phyloP scores from a whole-genome alignment of 2,888 invertebrate genomes.

The Neuroscelio doddi region DNA sequence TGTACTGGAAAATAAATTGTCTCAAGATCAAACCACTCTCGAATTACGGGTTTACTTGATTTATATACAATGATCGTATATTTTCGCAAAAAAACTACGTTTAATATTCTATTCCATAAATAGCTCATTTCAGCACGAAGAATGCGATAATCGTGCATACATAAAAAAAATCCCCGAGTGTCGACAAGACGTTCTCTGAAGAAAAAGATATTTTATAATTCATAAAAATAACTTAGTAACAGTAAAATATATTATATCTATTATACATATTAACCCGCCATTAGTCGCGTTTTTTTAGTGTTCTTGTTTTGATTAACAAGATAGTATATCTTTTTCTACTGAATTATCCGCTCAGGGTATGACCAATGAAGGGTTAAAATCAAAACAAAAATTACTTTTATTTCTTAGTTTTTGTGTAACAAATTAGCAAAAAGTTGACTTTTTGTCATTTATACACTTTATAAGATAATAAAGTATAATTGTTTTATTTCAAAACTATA shows the following conservation, averaged over 20 bases:
- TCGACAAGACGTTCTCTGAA: conserved; percentile 80
- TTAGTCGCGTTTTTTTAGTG: too few species aligned
- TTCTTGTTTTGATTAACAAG: too few species aligned
- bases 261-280: too few species aligned
- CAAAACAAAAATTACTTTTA: too few species aligned
- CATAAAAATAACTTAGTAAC: too few species aligned
- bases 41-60: conserved; percentile 47
- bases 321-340: too few species aligned
- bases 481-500: neutral
- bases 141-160: conserved; percentile 81
- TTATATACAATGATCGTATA: conserved; percentile 66
- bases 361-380: too few species aligned
- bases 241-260: too few species aligned
- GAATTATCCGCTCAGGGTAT: too few species aligned
- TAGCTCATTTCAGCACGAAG: conserved; percentile 79
- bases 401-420: too few species aligned
- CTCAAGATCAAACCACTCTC: conserved; percentile 80
- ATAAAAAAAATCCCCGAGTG: conserved; percentile 80
- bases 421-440: too few species aligned
- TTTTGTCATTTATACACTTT: too few species aligned
- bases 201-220: conserved; percentile 13
- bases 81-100: conserved; percentile 81
- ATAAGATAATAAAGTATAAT: neutral
- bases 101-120: conserved; percentile 85
- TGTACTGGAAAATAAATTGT: conserved; percentile 84